phyloP scores from a whole-genome alignment of 2,888 invertebrate species.

The Mystacides longicornis region DNA sequence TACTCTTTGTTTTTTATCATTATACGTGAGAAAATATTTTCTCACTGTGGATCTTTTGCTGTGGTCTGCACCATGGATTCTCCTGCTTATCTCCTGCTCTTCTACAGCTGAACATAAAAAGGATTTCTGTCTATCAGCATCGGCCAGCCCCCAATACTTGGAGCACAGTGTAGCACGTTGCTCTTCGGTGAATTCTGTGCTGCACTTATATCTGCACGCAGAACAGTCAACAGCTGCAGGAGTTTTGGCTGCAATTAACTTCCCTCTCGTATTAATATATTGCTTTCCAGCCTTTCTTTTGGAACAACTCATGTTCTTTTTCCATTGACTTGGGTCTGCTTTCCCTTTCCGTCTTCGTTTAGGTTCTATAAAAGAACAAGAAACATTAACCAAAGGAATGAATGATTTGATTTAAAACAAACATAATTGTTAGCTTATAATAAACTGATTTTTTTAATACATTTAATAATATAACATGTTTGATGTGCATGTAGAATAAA shows the following conservation, averaged over 20 bases:
- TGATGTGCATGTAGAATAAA: too few species aligned
- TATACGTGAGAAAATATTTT: not conserved
- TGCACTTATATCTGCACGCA: not conserved
- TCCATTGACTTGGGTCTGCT: not conserved
- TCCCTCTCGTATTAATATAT: not conserved
- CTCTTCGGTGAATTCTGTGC: not conserved
- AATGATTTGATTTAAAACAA: too few species aligned
- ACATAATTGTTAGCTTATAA: too few species aligned
- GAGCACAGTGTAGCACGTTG: not conserved
- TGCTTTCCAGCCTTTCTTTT: not conserved
- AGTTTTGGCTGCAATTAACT: too few species aligned
- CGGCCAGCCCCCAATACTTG: not conserved
- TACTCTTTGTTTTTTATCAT: not conserved
- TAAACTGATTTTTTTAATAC: too few species aligned
- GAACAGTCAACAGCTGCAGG: not conserved
- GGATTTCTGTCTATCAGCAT: not conserved
- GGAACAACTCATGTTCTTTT: not conserved
- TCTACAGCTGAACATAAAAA: not conserved
- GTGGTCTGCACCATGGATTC: too few species aligned
- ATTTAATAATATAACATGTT: too few species aligned
- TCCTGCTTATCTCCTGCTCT: too few species aligned
- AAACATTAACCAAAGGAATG: too few species aligned
- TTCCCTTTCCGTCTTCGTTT: not conserved
- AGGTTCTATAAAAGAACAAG: not conserved
- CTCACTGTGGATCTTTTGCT: too few species aligned